Evolutionary conservation across 1,140 invertebrate genomes (phyloP).

Genomic region (Pinna nobilis): DNA sequence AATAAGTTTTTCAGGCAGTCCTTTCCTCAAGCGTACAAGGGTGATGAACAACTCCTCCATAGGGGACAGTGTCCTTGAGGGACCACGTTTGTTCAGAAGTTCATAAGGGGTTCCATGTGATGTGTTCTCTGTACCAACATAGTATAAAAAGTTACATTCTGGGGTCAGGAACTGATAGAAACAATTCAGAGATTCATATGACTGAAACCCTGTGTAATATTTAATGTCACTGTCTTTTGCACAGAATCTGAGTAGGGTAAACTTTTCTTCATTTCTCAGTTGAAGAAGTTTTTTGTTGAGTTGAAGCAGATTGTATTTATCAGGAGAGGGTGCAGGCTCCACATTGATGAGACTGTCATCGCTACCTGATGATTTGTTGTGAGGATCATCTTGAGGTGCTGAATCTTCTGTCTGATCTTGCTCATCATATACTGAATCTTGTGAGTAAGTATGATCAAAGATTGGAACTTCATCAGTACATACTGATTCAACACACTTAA

Average conservation of each 20-base stretch:
- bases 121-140: background rate
- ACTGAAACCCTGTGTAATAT: conserved; percentile 18
- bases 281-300: background rate
- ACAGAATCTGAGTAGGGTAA: background rate
- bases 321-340: background rate
- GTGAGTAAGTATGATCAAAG: background rate
- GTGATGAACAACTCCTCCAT: conserved; percentile 14
- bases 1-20: background rate
- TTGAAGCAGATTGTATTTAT: background rate
- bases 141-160: background rate
- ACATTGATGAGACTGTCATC: background rate
- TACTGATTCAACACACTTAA: background rate
- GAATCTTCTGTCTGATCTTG: background rate
- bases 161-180: conserved; percentile 2
- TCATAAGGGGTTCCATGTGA: background rate
- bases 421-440: background rate
- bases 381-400: background rate
- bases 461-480: background rate
- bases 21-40: background rate
- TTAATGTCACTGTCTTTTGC: background rate
- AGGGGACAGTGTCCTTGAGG: background rate
- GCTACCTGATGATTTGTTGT: background rate
- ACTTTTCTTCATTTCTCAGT: conserved; percentile 6
- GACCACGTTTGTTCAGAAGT: background rate
- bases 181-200: background rate